A percentile compares a stretch with the other conserved stretches of the same genome.
Evolutionary conservation across 2,113 vertebrate species (phyloP).

Genomic region (Cephalopholis sonnerati): DNA sequence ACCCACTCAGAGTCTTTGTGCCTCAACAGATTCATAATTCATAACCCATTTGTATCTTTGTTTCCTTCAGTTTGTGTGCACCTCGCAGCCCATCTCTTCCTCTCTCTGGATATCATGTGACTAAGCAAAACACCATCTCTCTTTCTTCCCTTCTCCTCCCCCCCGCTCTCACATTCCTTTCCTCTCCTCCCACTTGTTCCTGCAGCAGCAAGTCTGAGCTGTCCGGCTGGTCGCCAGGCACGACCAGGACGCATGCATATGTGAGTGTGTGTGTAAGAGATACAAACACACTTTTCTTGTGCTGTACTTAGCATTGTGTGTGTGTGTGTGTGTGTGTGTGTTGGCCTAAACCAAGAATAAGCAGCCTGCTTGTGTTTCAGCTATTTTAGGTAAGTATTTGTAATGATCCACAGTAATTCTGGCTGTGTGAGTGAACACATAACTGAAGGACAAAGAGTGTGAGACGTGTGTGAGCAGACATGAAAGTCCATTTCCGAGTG

Average conservation of each 20-base stretch:
- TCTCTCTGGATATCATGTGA: constrained; percentile 11
- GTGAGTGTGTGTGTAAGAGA: neutral
- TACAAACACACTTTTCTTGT: neutral
- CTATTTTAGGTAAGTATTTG: neutral
- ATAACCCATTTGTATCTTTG: constrained; percentile 17
- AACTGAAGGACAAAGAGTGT: neutral
- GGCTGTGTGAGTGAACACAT: neutral
- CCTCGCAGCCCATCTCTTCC: neutral
- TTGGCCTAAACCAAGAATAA: neutral
- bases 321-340: constrained; percentile 12
- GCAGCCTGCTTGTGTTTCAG: neutral
- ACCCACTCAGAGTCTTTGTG: neutral
- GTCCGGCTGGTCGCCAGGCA: constrained; percentile 32
- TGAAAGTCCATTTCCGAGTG: neutral
- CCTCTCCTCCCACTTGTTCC: constrained; percentile 48
- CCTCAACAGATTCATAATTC: constrained; percentile 37
- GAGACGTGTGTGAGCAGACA: no score
- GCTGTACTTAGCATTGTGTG: neutral
- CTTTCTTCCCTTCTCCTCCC: constrained; percentile 2
- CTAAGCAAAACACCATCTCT: constrained; percentile 27
- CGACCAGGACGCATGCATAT: neutral
- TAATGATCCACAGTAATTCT: neutral
- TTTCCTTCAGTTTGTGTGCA: neutral
- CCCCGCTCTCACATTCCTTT: constrained; percentile 41
- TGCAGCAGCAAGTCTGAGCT: constrained; percentile 20